Conservation (phyloP, 2,113 vertebrate genomes). For the Xiphophorus hellerii region DNA sequence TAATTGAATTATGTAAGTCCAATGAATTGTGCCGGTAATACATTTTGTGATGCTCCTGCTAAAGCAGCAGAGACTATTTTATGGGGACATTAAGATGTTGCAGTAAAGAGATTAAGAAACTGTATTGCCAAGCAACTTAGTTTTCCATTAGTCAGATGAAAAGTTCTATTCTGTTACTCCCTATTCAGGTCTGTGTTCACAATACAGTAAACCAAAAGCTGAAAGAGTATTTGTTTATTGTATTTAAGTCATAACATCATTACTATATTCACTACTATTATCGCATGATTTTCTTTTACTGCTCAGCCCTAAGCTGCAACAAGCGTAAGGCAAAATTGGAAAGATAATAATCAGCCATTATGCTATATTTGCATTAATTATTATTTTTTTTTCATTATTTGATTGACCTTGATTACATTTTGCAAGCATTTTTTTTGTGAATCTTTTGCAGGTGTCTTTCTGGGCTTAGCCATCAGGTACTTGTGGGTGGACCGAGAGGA, state of each 20-base stretch:
- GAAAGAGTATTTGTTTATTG: not conserved
- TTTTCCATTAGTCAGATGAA: not conserved
- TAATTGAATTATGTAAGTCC: not conserved
- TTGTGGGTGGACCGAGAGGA: slow-evolving; percentile 70
- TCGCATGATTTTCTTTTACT: not conserved
- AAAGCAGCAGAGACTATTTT: not conserved
- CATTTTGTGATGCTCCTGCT: not conserved
- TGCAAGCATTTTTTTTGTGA: not conserved
- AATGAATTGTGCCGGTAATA: not conserved
- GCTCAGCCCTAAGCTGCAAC: not conserved
- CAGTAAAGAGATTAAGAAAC: not conserved
- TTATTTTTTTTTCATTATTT: not conserved
- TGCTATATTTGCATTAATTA: not conserved
- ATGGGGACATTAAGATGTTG: not conserved
- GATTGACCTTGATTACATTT: not conserved
- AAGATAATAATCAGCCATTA: not conserved
- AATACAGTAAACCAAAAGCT: not conserved
- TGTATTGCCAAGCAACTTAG: not conserved
- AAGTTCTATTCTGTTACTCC: not conserved
- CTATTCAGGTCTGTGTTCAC: not conserved
- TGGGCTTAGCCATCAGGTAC: slow-evolving; percentile 82
- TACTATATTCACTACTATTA: not conserved
- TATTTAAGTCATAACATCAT: not conserved
- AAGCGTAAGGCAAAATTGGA: not conserved
- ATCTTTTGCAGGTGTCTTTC: slow-evolving; percentile 78